Conservation (phyloP, 92 coral and sea anemone genomes). For the Muricea muricata region DNA sequence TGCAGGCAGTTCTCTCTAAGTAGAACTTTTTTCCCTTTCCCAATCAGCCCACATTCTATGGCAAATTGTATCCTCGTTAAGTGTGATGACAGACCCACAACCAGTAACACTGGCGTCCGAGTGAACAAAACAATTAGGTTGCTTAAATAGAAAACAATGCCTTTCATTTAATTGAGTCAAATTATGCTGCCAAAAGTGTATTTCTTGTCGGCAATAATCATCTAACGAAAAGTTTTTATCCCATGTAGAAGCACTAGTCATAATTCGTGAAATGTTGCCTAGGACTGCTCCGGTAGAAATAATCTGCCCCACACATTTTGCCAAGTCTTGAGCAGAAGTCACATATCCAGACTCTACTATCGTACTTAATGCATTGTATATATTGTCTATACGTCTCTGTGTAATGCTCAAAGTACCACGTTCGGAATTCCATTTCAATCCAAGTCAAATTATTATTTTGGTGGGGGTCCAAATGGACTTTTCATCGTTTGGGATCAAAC, state of each 20-base stretch:
- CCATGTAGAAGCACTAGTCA: too few relatives aligned
- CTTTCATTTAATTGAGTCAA: too few relatives aligned
- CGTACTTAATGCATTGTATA: too few relatives aligned
- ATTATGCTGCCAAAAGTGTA: too few relatives aligned
- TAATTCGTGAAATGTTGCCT: too few relatives aligned
- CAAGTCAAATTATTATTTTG: slow-evolving; percentile 48
- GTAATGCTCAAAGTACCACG: slow-evolving; percentile 43
- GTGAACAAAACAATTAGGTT: slow-evolving; percentile 36
- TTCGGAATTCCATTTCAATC: slow-evolving; percentile 55
- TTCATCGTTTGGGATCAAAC: slow-evolving; percentile 62
- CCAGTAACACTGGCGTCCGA: slow-evolving; percentile 60
- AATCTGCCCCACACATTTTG: slow-evolving; percentile 53
- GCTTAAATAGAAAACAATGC: slow-evolving; percentile 32
- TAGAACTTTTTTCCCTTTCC: slow-evolving; percentile 7
- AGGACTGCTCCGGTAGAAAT: slow-evolving; percentile 57
- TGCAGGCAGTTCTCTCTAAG: not conserved
- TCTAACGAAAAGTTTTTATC: too few relatives aligned
- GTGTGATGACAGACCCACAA: slow-evolving; percentile 37
- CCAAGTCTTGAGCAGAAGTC: slow-evolving; percentile 54
- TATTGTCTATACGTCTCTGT: slow-evolving; percentile 36
- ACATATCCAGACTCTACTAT: slow-evolving; percentile 11
- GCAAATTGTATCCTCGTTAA: slow-evolving; percentile 38
- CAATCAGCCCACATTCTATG: slow-evolving; percentile 51
- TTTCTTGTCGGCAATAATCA: too few relatives aligned
- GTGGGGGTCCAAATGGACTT: slow-evolving; percentile 66